Base-by-base conservation (phyloP, 2,797 vertebrate genomes). In the Craterocephalus amniculus region DNA sequence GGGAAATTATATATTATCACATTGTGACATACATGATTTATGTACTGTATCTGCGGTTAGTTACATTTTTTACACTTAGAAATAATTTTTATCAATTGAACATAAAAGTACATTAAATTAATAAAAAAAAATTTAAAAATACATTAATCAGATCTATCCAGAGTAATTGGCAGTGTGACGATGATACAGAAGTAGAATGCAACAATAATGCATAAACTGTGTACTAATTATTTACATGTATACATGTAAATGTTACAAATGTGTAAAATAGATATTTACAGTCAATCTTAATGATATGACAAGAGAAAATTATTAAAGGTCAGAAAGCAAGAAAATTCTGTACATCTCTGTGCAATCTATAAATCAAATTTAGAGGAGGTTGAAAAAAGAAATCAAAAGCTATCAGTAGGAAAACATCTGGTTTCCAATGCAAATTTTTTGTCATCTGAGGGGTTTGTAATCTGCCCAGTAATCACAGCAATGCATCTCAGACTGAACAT, bases 181-280 rank as follows among this genome's bases (percentile, higher is more conserved):
- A 24, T 54, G n/a, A 62, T 29, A 49, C 22, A 72, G 1, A 40
- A 72, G 24, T 29, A 55, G 32, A 65, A 29, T 32, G 8, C 26
- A 35, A 27, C 14, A 29, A n/a, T 18, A 70, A 7, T 20, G 62
- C 4, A 11, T 29, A 54, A 27, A 27, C 14, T 27, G 11, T 14
- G 51, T 54, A 45, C 31, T 56, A 31, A 29, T 10, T 71, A 84
- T 83, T 74, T 78, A 84, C 62, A 80, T 67, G 49, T 45, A 57
- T 61, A 57, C 35, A 70, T 61, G 58, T 57, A 70, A 6, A 79
- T 78, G 65, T 73, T 54, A 69, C 43, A 79, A 68, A 24, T 27
- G 24, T 51, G 34, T 49, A 36, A 67, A 24, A 58, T 43, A 71
- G 4, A 69, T 79, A 72, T 76, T 64, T 81, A 78, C 70, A 84